These are phyloP conservation scores for Teinopalpus imperialis DNA, from an alignment of 2,888 invertebrate genomes.

Conservation along the genomic window DNA sequence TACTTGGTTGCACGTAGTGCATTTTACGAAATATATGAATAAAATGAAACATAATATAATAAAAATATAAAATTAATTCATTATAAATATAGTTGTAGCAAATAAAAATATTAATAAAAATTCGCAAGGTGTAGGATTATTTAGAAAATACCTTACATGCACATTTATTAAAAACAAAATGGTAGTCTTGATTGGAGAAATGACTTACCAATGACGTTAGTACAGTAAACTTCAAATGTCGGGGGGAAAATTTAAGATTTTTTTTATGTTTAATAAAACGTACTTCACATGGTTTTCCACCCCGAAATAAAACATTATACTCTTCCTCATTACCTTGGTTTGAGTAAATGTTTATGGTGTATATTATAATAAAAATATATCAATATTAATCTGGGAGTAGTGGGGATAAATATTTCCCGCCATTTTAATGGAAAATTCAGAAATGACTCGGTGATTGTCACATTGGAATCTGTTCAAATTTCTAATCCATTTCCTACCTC, in stretches of 20 bases:
- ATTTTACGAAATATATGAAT: too few relatives aligned
- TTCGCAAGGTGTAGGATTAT: too few relatives aligned
- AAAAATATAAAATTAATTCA: too few relatives aligned
- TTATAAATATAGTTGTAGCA: too few relatives aligned
- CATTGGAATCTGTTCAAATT: conserved; percentile 6
- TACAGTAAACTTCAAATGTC: neutral
- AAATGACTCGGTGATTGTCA: neutral
- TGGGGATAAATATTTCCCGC: conserved; percentile 19
- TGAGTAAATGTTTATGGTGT: neutral
- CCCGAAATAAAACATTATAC: neutral
- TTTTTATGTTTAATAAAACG: neutral
- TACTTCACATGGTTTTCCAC: neutral
- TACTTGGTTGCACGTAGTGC: too few relatives aligned
- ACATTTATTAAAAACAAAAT: conserved; percentile 4
- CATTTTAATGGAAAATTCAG: neutral
- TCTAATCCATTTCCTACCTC: neutral
- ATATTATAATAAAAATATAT: neutral
- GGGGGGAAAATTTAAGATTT: conserved; percentile 1
- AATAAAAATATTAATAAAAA: too few relatives aligned
- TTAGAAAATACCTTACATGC: too few relatives aligned
- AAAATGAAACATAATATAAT: too few relatives aligned
- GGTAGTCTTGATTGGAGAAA: conserved; percentile 6
- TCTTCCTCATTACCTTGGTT: too few relatives aligned
- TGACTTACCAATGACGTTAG: conserved; percentile 3
- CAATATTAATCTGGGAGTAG: neutral